phyloP scores from a whole-genome alignment of 1,140 invertebrate species.

The Hetaerina americana region DNA sequence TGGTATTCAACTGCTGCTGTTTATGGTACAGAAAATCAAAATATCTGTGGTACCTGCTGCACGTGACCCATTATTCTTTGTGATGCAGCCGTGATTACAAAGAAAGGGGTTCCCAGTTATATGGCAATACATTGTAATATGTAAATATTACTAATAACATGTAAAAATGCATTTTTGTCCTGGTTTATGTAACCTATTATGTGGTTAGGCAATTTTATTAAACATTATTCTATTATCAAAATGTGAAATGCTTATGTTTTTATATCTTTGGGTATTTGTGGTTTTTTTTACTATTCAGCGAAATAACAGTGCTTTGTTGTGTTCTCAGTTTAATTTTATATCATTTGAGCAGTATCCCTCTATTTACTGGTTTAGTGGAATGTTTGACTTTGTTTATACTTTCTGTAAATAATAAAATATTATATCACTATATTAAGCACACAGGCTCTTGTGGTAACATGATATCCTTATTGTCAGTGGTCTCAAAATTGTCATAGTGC shows the following conservation, averaged over 20 bases:
- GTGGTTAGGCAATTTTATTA: neutral
- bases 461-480: neutral
- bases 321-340: neutral
- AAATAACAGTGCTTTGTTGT: neutral
- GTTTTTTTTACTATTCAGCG: neutral
- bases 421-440: neutral
- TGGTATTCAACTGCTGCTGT: too few relatives aligned
- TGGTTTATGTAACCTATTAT: neutral
- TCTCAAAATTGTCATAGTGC: neutral
- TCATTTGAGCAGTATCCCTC: neutral
- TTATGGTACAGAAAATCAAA: too few relatives aligned
- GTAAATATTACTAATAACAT: neutral
- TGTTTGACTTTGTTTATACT: neutral
- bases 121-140: neutral
- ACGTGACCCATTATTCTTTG: neutral
- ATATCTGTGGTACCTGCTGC: neutral
- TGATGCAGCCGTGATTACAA: neutral
- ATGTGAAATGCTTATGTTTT: neutral
- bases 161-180: neutral
- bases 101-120: neutral
- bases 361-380: neutral
- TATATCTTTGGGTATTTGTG: neutral
- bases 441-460: neutral
- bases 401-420: neutral
- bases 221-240: neutral